Conservation (phyloP, 2,113 vertebrate genomes). For the Oplegnathus fasciatus region DNA sequence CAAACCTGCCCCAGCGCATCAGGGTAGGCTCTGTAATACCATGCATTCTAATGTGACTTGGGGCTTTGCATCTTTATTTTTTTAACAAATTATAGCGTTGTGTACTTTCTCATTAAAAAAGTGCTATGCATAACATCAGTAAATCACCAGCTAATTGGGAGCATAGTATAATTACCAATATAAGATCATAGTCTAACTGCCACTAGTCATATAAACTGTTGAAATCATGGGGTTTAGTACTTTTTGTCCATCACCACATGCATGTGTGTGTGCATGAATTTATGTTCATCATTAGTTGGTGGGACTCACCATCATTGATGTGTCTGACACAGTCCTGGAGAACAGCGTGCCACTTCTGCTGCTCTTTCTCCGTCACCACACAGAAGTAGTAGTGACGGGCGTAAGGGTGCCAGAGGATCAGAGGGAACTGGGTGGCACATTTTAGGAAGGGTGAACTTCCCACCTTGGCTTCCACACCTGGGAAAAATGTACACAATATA, state of each 20-base stretch:
- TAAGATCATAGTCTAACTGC: not conserved
- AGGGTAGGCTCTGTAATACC: not conserved
- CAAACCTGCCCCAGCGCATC: constrained; percentile 15
- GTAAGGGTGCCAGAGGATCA: constrained; percentile 95
- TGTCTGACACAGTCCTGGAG: constrained; percentile 94
- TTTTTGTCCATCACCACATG: not conserved
- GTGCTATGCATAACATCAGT: not conserved
- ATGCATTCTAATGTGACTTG: not conserved
- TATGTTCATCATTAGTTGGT: not conserved
- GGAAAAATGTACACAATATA: not conserved
- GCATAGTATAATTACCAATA: not conserved
- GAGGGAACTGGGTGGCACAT: constrained; percentile 90
- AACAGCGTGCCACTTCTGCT: constrained; percentile 93
- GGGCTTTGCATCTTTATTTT: not conserved
- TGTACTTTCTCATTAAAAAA: not conserved
- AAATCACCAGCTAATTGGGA: not conserved
- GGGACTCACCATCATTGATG: constrained; percentile 90
- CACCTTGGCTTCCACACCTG: constrained; percentile 89
- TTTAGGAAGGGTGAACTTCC: constrained; percentile 89
- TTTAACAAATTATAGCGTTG: not conserved
- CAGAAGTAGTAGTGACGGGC: constrained; percentile 92
- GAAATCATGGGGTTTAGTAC: not conserved
- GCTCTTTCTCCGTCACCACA: constrained; percentile 89
- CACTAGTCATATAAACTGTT: not conserved
- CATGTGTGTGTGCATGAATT: not conserved